Percentiles rank a stretch among this genome's conserved stretches.
phyloP scores from a whole-genome alignment of 2,797 vertebrate species.

The Hemibagrus guttatus region DNA sequence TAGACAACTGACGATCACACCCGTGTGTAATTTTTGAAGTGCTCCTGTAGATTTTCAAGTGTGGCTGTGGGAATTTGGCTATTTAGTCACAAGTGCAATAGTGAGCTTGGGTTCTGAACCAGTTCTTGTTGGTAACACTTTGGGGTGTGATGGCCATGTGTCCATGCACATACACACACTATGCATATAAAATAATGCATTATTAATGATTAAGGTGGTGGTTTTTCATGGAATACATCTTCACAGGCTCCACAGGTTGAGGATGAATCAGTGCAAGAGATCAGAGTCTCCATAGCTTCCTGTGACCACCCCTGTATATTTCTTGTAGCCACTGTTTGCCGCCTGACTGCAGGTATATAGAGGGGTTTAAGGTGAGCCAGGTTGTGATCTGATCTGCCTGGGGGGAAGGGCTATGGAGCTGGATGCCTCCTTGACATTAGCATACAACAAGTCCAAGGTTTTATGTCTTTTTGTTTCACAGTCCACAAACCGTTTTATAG shows the following conservation, averaged over 20 bases:
- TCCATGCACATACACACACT: neutral
- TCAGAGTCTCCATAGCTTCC: conserved; percentile 62
- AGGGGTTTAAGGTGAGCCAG: no score
- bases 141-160: neutral
- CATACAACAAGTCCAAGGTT: no score
- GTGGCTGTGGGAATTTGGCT: neutral
- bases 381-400: no score
- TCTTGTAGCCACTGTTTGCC: no score
- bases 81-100: neutral
- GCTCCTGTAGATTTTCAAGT: neutral
- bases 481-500: no score
- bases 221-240: neutral
- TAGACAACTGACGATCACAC: neutral
- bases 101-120: neutral
- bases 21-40: neutral
- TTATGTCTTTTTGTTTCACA: no score
- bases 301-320: no score
- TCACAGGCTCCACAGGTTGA: conserved; percentile 62
- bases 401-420: no score
- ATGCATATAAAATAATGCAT: neutral
- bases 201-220: neutral
- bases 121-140: neutral
- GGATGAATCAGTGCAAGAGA: conserved; percentile 17
- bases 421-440: no score
- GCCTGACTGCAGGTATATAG: no score